Evolutionary conservation across 2,113 vertebrate genomes (phyloP).

Genomic region (Podiceps cristatus): DNA sequence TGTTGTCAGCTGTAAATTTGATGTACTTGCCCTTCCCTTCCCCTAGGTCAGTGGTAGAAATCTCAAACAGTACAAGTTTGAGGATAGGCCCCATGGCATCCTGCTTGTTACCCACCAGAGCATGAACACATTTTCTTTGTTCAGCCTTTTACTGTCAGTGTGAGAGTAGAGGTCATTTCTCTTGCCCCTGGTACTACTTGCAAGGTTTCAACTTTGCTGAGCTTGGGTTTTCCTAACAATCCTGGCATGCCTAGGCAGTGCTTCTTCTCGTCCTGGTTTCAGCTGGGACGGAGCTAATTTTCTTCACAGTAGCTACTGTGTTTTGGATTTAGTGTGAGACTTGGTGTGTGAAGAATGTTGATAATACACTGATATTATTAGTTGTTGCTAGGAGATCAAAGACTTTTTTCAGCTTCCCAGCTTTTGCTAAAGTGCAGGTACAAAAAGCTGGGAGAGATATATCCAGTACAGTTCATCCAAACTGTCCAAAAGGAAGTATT

Average conservation of each 20-base stretch:
- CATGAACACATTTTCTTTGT: neutral
- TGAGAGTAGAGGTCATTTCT: neutral
- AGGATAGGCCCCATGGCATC: neutral
- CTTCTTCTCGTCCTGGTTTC: neutral
- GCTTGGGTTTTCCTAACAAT: neutral
- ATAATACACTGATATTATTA: too few species aligned
- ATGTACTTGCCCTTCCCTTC: neutral
- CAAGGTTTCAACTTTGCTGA: neutral
- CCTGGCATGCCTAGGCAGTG: neutral
- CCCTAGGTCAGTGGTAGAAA: neutral
- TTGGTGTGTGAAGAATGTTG: too few species aligned
- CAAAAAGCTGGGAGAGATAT: too few species aligned
- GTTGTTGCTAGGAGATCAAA: too few species aligned
- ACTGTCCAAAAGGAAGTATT: too few species aligned
- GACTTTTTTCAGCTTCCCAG: too few species aligned
- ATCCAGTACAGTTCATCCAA: too few species aligned
- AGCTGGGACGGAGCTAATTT: too few species aligned
- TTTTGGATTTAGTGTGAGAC: too few species aligned
- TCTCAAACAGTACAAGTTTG: neutral
- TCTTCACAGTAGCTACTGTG: too few species aligned
- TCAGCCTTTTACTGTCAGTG: neutral
- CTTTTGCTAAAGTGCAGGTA: too few species aligned
- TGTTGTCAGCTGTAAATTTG: neutral
- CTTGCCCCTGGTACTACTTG: neutral
- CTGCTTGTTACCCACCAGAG: accelerated